Evolutionary conservation across 2,113 vertebrate species (phyloP), one percentile per base, ranked within the genome.

Genomic region (Felis catus): DNA sequence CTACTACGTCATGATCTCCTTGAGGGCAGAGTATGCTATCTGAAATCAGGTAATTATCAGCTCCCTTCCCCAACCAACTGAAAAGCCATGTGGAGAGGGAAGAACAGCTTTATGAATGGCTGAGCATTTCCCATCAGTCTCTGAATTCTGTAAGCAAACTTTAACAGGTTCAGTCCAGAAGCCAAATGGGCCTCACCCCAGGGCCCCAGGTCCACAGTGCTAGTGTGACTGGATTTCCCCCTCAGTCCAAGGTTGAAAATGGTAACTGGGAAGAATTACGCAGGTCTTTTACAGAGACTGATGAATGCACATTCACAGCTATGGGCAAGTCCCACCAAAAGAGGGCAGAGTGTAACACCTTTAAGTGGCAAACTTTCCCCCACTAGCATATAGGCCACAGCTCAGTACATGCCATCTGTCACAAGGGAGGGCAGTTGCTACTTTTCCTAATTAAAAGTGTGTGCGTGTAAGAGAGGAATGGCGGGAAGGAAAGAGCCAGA

Each of bases 91-190:
- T 6, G 16, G 6, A 23, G 18, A 91, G 1, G 12, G 6, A 55
- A 51, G 65, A 84, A 78, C 2, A 39, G 8, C 29, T 58, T 89
- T 81, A 70, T 21, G 48, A 81, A 74, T 53, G 45, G 7, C 51
- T 91, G 19, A 25, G 58, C 7, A 65, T 12, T 31, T 80, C 39
- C 12, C 31, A 80, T 13, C 1, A 45, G 53, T 41, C 36, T 70
- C 36, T 84, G 12, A 92, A 65, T 68, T 74, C 68, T 74, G 0
- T 19, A 79, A 63, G 31, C 58, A 81, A 89, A 73, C 4, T 2
- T 1, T 29, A 27, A n/a, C 66, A 94, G 68, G 29, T 81, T 96
- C 53, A 78, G n/a, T 27, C 9, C 41, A 94, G 58, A 92, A 91
- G 66, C 18, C 15, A 81, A 83, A 25, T 39, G 19, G 31, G 12